Conservation (phyloP, 2,888 invertebrate species). For the Aleiodes testaceus region DNA sequence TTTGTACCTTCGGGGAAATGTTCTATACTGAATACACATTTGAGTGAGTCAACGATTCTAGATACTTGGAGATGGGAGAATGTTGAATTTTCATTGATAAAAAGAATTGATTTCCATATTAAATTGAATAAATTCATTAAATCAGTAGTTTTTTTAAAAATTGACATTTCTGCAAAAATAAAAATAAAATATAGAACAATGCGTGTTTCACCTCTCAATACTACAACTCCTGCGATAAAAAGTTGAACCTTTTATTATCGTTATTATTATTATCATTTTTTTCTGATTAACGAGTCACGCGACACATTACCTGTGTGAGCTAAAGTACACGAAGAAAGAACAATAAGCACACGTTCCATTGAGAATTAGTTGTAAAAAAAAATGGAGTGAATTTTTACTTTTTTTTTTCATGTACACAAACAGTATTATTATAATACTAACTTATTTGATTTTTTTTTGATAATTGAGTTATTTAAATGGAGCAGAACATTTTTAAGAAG, state of each 20-base stretch:
- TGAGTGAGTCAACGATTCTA: not conserved
- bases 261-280: not conserved
- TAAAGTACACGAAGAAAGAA: conserved; percentile 3
- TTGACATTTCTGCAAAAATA: too few species aligned
- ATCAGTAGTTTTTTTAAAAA: too few species aligned
- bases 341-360: conserved; percentile 13
- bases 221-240: conserved; percentile 3
- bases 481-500: too few species aligned
- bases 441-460: not conserved
- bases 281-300: conserved; percentile 33
- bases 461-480: too few species aligned
- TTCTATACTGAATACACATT: conserved; percentile 7
- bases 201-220: conserved; percentile 10
- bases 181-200: conserved; percentile 19
- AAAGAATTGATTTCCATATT: not conserved
- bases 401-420: not conserved
- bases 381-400: conserved; percentile 1
- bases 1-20: not conserved
- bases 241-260: not conserved
- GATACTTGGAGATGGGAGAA: not conserved
- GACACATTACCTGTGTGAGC: conserved; percentile 11
- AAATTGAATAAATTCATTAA: not conserved
- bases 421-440: not conserved
- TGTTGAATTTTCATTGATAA: not conserved
- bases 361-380: not conserved